Percentiles rank a stretch among this genome's conserved stretches.
phyloP scores from a whole-genome alignment of 2,113 vertebrate species.

The Ifrita kowaldi region DNA sequence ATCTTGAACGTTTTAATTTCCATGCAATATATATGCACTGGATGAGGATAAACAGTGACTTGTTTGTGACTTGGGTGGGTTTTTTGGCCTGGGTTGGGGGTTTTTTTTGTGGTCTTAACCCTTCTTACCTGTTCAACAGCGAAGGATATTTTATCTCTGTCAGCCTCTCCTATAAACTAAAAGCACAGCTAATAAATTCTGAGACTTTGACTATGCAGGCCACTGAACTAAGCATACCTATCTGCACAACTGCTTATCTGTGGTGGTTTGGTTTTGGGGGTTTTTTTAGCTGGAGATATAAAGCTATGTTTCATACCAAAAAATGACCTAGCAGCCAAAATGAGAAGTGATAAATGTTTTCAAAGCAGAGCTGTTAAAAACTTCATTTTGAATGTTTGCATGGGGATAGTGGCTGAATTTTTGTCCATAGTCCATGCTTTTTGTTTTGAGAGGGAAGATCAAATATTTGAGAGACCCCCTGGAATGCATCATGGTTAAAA shows the following conservation, averaged over 20 bases:
- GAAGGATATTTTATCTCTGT: neutral
- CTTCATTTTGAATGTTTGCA: neutral
- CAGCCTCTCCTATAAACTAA: neutral
- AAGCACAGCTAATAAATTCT: neutral
- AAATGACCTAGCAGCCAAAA: neutral
- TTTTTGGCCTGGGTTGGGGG: neutral
- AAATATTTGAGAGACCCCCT: neutral
- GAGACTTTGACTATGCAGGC: neutral
- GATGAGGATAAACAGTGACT: neutral
- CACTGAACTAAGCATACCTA: neutral
- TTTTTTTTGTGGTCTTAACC: neutral
- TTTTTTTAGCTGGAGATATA: neutral
- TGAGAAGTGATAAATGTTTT: neutral
- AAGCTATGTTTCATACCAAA: neutral
- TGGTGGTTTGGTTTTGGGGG: fast-evolving
- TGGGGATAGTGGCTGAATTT: neutral
- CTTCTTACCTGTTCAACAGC: neutral
- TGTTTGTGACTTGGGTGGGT: neutral
- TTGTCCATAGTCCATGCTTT: neutral
- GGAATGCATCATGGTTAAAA: neutral
- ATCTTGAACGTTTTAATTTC: neutral
- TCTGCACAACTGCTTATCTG: neutral
- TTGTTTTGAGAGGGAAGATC: neutral
- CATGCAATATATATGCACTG: neutral
- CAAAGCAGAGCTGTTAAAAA: neutral